Evolutionary conservation across 2,797 vertebrate genomes (phyloP), one percentile per base, ranked within the genome.

Genomic region (Bradypodion ventrale): DNA sequence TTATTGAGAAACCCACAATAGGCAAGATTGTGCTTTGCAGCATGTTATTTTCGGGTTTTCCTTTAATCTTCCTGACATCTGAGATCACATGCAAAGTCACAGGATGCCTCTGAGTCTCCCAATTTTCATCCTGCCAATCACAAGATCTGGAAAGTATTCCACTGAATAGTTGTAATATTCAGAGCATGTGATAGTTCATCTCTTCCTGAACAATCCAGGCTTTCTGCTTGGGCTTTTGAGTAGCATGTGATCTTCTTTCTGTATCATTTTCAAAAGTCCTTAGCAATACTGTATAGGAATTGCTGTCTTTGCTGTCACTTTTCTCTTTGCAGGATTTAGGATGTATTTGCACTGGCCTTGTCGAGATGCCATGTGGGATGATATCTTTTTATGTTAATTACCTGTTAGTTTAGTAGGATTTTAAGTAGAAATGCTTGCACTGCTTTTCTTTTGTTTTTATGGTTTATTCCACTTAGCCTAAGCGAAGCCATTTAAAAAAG

Each of bases 111-210:
- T 7, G 27, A 5, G 32, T 15, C 40, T 13, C 35, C 37, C 9
- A 5, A 3, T 25, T 60, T 37, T 66, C 56, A n/a, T 19, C 32
- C 29, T 69, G 49, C 62, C 65, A 32, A 15, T 69, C 21, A 42
- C 72, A 83, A 80, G 63, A n/a, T 62, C 70, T 69, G 32, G 49
- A 42, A 80, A 60, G 13, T 44, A 52, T 80, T 87, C 42, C 70
- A 35, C 4, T 69, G 42, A 32, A 62, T 52, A 44, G 27, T 16
- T 46, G 63, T 1, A 21, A 25, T 4, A 63, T 46, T 66, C 29
- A 75, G 37, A 56, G n/a, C 69, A 83, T 40, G 65, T 27, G 73
- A 77, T 75, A 76, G 60, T 10, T 56, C 25, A 68, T 44, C 27
- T 49, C n/a, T 83, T 44, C 75, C 66, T 63, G 29, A 56, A 75